These are phyloP conservation scores for Ophion obscuratus DNA, from an alignment of 2,888 invertebrate genomes.

Conservation along the genomic window DNA sequence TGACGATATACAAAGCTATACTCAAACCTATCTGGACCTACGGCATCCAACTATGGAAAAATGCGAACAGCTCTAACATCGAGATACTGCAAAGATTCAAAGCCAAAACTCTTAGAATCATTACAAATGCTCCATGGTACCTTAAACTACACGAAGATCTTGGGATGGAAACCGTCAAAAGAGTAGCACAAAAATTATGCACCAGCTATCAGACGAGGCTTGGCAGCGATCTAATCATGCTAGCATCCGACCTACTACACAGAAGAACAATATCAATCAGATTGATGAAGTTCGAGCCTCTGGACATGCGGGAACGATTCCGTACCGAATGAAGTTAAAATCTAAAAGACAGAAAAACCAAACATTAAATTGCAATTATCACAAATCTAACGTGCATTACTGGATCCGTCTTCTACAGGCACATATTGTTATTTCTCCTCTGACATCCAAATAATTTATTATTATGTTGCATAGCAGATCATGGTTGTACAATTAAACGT, in stretches of 20 bases:
- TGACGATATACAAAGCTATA: no score
- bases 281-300: constrained; percentile 6
- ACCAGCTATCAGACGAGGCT: constrained; percentile 21
- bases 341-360: background rate
- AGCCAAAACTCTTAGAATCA: constrained; percentile 52
- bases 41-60: no score
- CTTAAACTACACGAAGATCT: constrained; percentile 22
- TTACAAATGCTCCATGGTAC: constrained; percentile 52
- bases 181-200: no score
- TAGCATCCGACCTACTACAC: constrained; percentile 25
- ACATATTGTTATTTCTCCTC: no score
- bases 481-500: no score
- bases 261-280: background rate
- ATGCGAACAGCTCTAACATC: no score
- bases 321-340: background rate
- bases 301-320: constrained; percentile 21
- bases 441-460: no score
- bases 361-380: no score
- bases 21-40: no score
- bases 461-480: no score
- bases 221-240: constrained; percentile 5
- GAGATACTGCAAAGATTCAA: constrained; percentile 58
- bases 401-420: no score
- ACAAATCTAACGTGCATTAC: no score
- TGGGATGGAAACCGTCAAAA: background rate